Conservation (phyloP, 2,797 vertebrate species). For the Lagodon rhomboides region DNA sequence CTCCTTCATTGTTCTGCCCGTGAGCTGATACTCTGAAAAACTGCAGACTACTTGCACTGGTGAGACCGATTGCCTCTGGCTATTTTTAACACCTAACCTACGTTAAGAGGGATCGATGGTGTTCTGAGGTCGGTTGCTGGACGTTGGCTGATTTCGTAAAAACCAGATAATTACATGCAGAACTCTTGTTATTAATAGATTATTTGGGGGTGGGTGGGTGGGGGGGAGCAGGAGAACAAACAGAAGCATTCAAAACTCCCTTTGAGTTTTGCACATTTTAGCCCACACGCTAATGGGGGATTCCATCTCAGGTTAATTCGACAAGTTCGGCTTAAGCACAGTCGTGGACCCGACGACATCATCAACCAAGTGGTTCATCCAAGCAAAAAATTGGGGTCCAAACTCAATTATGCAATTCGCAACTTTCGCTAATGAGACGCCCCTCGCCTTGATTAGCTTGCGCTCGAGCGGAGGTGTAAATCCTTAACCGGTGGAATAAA, state of each 20-base stretch:
- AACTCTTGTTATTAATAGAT: neutral
- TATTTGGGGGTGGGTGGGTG: too few relatives aligned
- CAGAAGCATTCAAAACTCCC: neutral
- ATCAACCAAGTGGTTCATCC: conserved; percentile 48
- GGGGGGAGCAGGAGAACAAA: neutral
- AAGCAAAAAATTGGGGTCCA: conserved; percentile 54
- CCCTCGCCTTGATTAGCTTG: conserved; percentile 51
- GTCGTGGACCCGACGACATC: conserved; percentile 11
- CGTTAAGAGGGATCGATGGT: conserved; percentile 9
- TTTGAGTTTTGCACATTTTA: neutral
- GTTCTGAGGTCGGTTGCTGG: neutral
- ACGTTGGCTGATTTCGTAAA: neutral
- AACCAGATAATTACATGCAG: neutral
- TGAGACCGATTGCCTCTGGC: conserved; percentile 33
- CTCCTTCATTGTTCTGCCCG: neutral
- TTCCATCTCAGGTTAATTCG: conserved; percentile 12
- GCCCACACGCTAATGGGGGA: conserved; percentile 19
- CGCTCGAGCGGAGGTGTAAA: conserved; percentile 1
- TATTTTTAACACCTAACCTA: conserved; percentile 26
- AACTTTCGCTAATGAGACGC: conserved; percentile 60
- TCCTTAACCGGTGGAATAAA: too few relatives aligned
- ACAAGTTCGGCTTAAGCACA: neutral
- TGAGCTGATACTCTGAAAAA: conserved; percentile 29
- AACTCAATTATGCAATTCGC: conserved; percentile 61
- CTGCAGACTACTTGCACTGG: neutral